Conservation (phyloP, 2,888 invertebrate species). For the Candidula unifasciata region DNA sequence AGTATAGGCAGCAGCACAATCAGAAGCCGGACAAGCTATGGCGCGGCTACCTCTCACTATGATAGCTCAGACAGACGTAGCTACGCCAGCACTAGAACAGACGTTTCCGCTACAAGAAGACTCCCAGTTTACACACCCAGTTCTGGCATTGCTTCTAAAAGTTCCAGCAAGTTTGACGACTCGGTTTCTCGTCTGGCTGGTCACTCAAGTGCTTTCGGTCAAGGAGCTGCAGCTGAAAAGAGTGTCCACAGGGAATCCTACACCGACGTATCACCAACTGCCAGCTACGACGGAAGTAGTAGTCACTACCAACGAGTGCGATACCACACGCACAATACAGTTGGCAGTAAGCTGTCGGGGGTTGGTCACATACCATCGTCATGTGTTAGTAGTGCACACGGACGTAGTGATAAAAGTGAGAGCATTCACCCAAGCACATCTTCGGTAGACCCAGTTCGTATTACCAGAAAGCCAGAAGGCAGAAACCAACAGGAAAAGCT, state of each 20-base stretch:
- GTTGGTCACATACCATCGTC: not conserved
- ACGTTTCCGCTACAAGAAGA: not conserved
- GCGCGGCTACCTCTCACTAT: not conserved
- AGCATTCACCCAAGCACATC: not conserved
- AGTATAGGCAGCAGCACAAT: not conserved
- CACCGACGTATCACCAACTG: not conserved
- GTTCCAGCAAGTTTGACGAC: conserved; percentile 4
- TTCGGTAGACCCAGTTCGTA: not conserved
- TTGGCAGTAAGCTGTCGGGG: not conserved
- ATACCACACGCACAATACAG: not conserved
- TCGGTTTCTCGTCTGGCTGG: not conserved
- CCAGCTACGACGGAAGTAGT: not conserved
- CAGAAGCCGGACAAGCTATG: not conserved
- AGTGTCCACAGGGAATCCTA: not conserved
- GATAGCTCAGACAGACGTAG: not conserved
- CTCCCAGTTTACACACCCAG: conserved; percentile 7
- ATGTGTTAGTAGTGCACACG: not conserved
- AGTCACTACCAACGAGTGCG: not conserved
- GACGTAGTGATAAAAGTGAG: not conserved
- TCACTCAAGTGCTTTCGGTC: not conserved
- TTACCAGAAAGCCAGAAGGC: not conserved
- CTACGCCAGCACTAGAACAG: not conserved
- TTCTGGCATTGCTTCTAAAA: conserved; percentile 3
- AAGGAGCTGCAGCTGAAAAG: not conserved
- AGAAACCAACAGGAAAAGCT: not conserved